Base-by-base conservation (phyloP, 1,140 invertebrate genomes). In the Drosophila jambulina region DNA sequence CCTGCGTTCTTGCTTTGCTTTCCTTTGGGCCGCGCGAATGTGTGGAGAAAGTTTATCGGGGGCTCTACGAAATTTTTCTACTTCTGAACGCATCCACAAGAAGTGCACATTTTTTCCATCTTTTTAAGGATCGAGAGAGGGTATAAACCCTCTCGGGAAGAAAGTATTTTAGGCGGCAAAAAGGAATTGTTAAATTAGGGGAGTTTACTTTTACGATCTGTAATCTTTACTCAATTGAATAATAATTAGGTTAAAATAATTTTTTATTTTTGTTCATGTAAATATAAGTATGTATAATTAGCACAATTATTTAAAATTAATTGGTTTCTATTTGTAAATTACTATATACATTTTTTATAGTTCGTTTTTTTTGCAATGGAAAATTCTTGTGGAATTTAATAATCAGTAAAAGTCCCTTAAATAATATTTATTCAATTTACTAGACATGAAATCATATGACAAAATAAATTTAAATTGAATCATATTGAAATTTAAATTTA, bases 1-100 rank as follows among this genome's bases (percentile, higher is more conserved):
- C 42, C 45, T 17, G 45, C 48, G 40, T 78, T 70, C 75, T 59
- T 56, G 36, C 34, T 46, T 59, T 23, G 32, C 56, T 43, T 48
- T 56, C 17, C 63, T 49, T 70, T 45, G 21, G 21, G 45, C 36
- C 25, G 34, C 23, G 51, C n/a, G 25, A 15, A 70, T 71, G 65
- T 58, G 34, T 71, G 27, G 68, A 43, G 45, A 72, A 72, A 72
- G 67, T 72, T 72, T 72, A 36, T 58, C n/a, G 9, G 12, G 17
- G 15, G 21, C 45, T 40, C 34, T 68, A 69, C 45, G 46, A 51
- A 34, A 27, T 21, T 58, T 48, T 29, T 51, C 27, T n/a, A 36
- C 36, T 70, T 71, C 42, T 71, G 21, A 38, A 56, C 19, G 36
- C 40, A 45, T 46, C 25, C 25, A 17, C 9, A 56, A 69, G 48